Conservation (phyloP, 1,140 invertebrate species). For the Drosophila rhopaloa region DNA sequence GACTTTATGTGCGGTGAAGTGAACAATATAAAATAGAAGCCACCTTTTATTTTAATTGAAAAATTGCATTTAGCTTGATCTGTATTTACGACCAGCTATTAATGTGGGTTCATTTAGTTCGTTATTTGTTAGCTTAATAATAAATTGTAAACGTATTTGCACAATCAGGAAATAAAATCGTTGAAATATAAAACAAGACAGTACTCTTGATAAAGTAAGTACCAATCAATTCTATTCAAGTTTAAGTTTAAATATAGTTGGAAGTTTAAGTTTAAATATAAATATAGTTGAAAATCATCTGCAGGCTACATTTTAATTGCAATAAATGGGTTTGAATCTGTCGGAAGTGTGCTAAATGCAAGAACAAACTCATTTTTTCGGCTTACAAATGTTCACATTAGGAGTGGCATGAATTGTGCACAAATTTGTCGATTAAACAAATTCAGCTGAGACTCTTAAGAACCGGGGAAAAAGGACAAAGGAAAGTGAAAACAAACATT, state of each 20-base stretch:
- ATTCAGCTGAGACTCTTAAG: conserved; percentile 21
- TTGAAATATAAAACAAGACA: not conserved
- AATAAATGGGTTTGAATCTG: not conserved
- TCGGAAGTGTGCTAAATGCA: conserved; percentile 9
- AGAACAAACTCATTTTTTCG: conserved; percentile 3
- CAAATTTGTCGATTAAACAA: conserved; percentile 46
- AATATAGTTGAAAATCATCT: not conserved
- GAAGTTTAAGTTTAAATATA: not conserved
- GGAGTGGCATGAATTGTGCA: conserved; percentile 19
- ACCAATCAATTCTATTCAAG: not conserved
- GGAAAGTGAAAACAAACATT: conserved; percentile 42
- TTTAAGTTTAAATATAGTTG: not conserved
- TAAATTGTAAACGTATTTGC: not conserved
- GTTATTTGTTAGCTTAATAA: conserved; percentile 1
- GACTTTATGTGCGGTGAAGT: no score
- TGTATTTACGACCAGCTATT: not conserved
- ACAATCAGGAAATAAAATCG: not conserved
- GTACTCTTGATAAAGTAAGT: not conserved
- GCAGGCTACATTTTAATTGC: not conserved
- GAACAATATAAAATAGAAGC: no score
- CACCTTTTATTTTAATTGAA: no score
- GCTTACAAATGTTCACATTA: conserved; percentile 8
- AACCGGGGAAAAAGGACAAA: conserved; percentile 26
- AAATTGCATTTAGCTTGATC: not conserved
- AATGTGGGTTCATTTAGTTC: not conserved